Percentiles rank a stretch among this genome's conserved stretches.
These are phyloP conservation scores for Athalia cordata DNA, from an alignment of 2,888 invertebrate genomes.

Conservation along the genomic window DNA sequence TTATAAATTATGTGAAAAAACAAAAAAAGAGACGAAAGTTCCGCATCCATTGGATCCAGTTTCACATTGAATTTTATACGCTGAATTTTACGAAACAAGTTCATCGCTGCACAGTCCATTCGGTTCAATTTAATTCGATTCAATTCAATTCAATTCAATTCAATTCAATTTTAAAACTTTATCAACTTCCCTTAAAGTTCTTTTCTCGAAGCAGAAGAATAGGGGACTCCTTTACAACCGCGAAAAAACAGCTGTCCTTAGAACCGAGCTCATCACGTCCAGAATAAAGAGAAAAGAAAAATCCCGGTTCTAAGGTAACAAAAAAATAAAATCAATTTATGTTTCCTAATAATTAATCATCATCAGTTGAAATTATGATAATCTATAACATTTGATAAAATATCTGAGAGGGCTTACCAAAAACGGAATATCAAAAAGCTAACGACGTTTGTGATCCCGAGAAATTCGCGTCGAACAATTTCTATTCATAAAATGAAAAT, in stretches of 20 bases:
- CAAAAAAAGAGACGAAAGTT: not conserved
- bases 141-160: slow-evolving; percentile 19
- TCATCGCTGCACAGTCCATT: slow-evolving; percentile 35
- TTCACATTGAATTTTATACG: slow-evolving; percentile 28
- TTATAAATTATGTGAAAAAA: slow-evolving; percentile 5
- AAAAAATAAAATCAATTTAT: not conserved
- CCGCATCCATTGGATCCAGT: slow-evolving; percentile 28
- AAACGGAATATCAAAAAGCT: not conserved
- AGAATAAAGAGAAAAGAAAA: not conserved
- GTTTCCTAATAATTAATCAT: not conserved
- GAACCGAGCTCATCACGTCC: slow-evolving; percentile 19
- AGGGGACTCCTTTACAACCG: slow-evolving; percentile 11
- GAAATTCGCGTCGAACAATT: not conserved
- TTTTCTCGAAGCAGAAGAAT: slow-evolving; percentile 17
- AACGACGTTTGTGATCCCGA: not conserved
- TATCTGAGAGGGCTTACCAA: not conserved
- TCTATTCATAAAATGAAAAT: not conserved
- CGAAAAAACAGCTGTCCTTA: slow-evolving; percentile 28
- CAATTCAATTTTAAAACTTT: slow-evolving; percentile 27
- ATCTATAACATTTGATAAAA: not conserved
- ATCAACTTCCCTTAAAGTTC: slow-evolving; percentile 4
- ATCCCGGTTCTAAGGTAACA: not conserved
- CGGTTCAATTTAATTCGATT: slow-evolving; percentile 33
- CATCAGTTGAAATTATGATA: not conserved
- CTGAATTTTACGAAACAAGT: slow-evolving; percentile 35